Evolutionary conservation across 2,113 vertebrate genomes (phyloP).

Genomic region (Myotis lucifugus): DNA sequence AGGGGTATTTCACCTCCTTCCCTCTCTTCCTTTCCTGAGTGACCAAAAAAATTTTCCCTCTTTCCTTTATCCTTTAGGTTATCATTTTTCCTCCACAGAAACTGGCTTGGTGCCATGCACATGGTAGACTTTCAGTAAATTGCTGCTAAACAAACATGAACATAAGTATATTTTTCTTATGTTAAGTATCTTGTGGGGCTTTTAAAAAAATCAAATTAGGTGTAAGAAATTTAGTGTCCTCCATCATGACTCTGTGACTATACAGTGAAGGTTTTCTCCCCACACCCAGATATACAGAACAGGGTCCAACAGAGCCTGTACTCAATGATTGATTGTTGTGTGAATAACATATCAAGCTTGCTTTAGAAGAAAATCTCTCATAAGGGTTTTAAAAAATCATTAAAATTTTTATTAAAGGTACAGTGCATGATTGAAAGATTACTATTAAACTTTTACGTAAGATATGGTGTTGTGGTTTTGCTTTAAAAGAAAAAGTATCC

Average conservation of each 20-base stretch:
- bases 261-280: not conserved
- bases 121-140: not conserved
- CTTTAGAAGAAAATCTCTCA: constrained; percentile 11
- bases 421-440: not conserved
- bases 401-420: not conserved
- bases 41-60: not conserved
- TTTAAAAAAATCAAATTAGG: not conserved
- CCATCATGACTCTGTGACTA: not conserved
- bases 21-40: not conserved
- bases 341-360: not conserved
- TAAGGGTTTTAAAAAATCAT: not conserved
- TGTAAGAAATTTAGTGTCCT: not conserved
- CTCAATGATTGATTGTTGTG: not conserved
- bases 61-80: not conserved
- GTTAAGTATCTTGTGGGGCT: not conserved
- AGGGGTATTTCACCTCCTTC: not conserved
- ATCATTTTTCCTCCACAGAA: not conserved
- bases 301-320: not conserved
- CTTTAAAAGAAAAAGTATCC: not conserved
- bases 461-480: not conserved
- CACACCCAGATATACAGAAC: not conserved
- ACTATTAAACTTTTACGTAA: not conserved
- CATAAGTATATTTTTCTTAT: not conserved
- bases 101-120: no score
- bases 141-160: not conserved